Evolutionary conservation across 2,888 invertebrate genomes (phyloP).

Genomic region (Stenoptilia bipunctidactyla): DNA sequence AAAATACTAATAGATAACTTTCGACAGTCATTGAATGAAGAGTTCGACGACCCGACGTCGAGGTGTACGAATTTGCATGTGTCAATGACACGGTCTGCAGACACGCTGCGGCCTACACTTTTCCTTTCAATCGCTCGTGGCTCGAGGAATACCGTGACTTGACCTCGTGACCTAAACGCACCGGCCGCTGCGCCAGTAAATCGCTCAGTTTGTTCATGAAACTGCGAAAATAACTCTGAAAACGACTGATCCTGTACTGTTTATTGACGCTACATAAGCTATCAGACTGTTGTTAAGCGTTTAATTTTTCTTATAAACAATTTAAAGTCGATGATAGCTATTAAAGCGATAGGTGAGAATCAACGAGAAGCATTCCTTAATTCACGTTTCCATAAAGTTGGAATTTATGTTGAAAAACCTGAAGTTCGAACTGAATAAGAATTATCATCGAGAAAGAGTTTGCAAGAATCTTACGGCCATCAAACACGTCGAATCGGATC

Average conservation of each 20-base stretch:
- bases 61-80: slow-evolving; percentile 64
- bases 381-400: not conserved
- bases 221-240: no score
- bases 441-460: slow-evolving; percentile 60
- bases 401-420: not conserved
- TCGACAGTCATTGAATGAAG: slow-evolving; percentile 66
- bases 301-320: no score
- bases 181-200: slow-evolving; percentile 5
- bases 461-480: slow-evolving; percentile 63
- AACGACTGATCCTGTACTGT: no score
- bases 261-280: no score
- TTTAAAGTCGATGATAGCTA: no score
- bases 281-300: no score
- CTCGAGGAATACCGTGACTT: slow-evolving; percentile 55
- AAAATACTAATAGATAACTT: slow-evolving; percentile 35
- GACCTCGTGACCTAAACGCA: slow-evolving; percentile 13
- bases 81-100: slow-evolving; percentile 63
- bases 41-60: slow-evolving; percentile 56
- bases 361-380: no score
- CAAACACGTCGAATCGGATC: slow-evolving; percentile 63
- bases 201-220: not conserved
- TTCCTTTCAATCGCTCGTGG: slow-evolving; percentile 57
- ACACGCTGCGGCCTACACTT: slow-evolving; percentile 47
- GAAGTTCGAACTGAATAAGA: slow-evolving; percentile 26
- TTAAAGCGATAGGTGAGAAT: no score